phyloP scores from a whole-genome alignment of 2,113 vertebrate genomes.

The Atherinomorus stipes region DNA sequence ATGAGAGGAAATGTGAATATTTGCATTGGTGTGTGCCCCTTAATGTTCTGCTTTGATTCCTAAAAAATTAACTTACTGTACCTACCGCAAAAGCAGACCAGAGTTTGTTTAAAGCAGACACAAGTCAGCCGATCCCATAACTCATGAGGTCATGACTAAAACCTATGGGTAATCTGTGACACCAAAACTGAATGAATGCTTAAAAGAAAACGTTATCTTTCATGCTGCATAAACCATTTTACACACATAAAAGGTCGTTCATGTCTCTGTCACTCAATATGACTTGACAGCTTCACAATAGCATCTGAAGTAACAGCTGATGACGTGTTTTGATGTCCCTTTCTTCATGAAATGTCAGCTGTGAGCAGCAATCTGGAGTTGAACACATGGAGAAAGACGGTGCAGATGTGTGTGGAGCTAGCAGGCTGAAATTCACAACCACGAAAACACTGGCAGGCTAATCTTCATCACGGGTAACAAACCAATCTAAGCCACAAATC shows the following conservation, averaged over 20 bases:
- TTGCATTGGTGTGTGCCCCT: too few relatives aligned
- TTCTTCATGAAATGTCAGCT: conserved; percentile 48
- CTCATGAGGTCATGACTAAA: too few relatives aligned
- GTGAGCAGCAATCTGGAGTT: neutral
- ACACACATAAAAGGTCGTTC: conserved; percentile 8
- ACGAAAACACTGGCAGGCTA: conserved; percentile 33
- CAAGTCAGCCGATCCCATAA: too few relatives aligned
- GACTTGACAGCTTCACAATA: conserved; percentile 46
- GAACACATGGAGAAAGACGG: conserved; percentile 38
- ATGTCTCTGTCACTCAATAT: neutral
- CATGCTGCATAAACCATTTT: neutral
- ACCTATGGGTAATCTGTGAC: too few relatives aligned
- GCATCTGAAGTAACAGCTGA: conserved; percentile 26
- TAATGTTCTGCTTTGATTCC: too few relatives aligned
- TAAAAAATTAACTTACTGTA: too few relatives aligned
- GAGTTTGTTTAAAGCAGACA: too few relatives aligned
- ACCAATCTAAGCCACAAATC: conserved; percentile 23
- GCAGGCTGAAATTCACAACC: conserved; percentile 37
- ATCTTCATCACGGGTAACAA: conserved; percentile 49
- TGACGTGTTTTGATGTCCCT: conserved; percentile 43
- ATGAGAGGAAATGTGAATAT: too few relatives aligned
- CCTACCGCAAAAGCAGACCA: too few relatives aligned
- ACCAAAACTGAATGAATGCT: too few relatives aligned
- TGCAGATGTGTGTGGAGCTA: conserved; percentile 38
- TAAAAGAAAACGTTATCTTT: too few relatives aligned